Evolutionary conservation across 1,140 invertebrate species (phyloP), one percentile per base, ranked within the genome.

Genomic region (Galendromus occidentalis): DNA sequence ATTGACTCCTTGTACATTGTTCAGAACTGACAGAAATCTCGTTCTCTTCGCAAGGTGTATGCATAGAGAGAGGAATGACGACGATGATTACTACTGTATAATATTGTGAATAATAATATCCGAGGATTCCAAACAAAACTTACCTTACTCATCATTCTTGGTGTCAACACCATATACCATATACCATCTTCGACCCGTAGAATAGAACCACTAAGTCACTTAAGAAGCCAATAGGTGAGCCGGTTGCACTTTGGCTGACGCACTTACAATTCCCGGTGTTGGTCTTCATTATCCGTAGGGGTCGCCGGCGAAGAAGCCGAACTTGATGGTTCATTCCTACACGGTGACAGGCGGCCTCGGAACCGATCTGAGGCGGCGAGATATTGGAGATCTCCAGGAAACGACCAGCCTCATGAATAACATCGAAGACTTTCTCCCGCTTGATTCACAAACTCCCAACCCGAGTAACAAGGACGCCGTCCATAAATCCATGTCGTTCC

Each of bases 401-500:
- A 59, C 51, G 2, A 59, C 51, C 14, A 59, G 51, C 51, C 22
- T 59, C 25, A 20, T 47, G 51, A 59, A 17, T 14, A 59, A 59
- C 22, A 25, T 59, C 25, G 51, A 20, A 25, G 51, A 59, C 25
- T 33, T 29, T 22, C 51, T 59, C 25, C 51, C 25, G 51, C 51
- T 25, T 22, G 51, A 14, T 59, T 59, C 51, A 22, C 25, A 59
- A 39, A 39, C 33, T 6, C 33, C 51, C 25, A 59, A 59, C 25
- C 51, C 25, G 51, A 25, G 22, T 17, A 59, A 4, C 51, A 59
- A 59, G 63, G 66, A 66, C 20, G 66, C 66, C 59, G 39, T 39
- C 28, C 64, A 65, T 33, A 65, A 51, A 28, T 44, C 41, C 12
- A 44, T 66, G 44, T 51, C 65, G 64, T 64, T 39, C 44, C 45